phyloP scores from a whole-genome alignment of 2,888 invertebrate genomes.

The Eurytoma californica region DNA sequence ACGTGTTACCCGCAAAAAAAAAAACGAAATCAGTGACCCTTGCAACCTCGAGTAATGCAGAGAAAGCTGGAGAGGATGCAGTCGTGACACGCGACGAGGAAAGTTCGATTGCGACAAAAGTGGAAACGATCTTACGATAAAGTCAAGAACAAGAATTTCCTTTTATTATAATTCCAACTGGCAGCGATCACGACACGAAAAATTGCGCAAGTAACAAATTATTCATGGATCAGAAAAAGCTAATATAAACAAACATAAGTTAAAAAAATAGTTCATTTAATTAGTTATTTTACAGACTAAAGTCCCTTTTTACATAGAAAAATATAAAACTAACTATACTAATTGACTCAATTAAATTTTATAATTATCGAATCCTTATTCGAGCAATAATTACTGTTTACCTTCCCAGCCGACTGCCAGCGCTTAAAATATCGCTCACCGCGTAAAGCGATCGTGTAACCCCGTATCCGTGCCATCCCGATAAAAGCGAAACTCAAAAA shows the following conservation, averaged over 20 bases:
- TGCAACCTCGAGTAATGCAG: slow-evolving; percentile 7
- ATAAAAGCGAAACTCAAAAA: no score
- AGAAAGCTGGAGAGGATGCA: slow-evolving; percentile 34
- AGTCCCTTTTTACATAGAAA: no score
- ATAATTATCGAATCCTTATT: no score
- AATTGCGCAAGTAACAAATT: slow-evolving; percentile 7
- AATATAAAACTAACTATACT: no score
- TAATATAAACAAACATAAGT: not conserved
- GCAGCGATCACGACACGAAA: not conserved
- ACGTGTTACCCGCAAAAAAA: not conserved
- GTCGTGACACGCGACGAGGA: slow-evolving; percentile 29
- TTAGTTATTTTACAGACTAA: no score
- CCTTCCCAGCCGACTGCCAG: no score
- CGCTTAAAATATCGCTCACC: no score
- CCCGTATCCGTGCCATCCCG: no score
- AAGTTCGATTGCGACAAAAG: slow-evolving; percentile 31
- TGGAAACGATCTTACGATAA: slow-evolving; percentile 27
- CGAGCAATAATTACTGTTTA: no score
- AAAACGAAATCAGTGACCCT: slow-evolving; percentile 32
- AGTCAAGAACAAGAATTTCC: not conserved
- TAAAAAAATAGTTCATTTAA: no score
- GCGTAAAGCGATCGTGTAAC: no score
- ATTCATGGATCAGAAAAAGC: not conserved
- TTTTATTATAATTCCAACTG: slow-evolving; percentile 13
- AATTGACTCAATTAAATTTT: no score